These are phyloP conservation scores for Drosophila anomalipes DNA, from an alignment of 2,888 invertebrate genomes.

Conservation along the genomic window DNA sequence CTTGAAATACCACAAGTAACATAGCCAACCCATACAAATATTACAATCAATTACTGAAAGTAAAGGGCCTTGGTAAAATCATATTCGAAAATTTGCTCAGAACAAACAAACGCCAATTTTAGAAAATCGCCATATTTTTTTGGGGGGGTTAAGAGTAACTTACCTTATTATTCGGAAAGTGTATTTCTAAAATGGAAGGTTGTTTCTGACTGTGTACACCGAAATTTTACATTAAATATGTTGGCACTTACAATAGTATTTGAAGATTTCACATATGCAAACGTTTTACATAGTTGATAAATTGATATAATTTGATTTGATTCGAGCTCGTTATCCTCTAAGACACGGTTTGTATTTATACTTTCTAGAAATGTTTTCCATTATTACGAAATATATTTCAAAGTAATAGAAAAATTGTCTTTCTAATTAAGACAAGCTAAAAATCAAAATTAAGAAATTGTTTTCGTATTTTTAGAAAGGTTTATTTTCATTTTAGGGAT, in stretches of 20 bases:
- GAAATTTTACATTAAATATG: no score
- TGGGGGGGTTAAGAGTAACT: no score
- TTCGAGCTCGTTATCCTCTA: no score
- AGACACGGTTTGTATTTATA: no score
- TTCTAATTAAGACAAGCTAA: background rate
- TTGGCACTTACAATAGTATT: no score
- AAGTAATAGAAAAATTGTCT: background rate
- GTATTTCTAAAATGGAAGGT: no score
- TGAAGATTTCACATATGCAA: no score
- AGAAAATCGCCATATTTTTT: background rate
- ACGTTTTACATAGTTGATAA: background rate
- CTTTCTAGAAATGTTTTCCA: no score
- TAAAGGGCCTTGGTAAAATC: background rate
- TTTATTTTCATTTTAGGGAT: background rate
- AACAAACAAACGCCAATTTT: background rate
- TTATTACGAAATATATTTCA: background rate
- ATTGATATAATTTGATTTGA: background rate
- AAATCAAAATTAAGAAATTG: background rate
- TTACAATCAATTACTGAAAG: background rate
- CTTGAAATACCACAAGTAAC: background rate
- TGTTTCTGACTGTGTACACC: no score
- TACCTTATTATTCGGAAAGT: no score
- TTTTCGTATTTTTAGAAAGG: background rate
- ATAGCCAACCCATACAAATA: no score
- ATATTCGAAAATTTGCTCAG: background rate